Percentiles rank a stretch among this genome's conserved stretches.
phyloP scores from a whole-genome alignment of 2,113 vertebrate genomes.

The Notechis scutatus region DNA sequence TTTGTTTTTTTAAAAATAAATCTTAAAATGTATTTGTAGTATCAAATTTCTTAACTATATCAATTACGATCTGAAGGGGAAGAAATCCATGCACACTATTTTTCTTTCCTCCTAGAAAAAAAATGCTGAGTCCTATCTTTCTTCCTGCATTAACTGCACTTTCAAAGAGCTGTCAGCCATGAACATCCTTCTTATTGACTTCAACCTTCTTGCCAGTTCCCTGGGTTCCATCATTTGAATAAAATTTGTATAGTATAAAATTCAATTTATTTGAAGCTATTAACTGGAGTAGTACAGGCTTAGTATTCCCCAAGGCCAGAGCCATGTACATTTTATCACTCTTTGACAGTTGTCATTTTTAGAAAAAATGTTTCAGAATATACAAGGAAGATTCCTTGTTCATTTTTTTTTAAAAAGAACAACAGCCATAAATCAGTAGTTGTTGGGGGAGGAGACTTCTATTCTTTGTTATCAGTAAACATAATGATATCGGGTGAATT shows the following conservation, averaged over 20 bases:
- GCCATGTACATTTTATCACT: conserved; percentile 31
- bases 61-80: not conserved
- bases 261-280: conserved; percentile 35
- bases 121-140: conserved; percentile 21
- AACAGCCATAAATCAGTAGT: conserved; percentile 38
- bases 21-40: conserved; percentile 6
- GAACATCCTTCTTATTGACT: conserved; percentile 23
- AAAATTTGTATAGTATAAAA: conserved; percentile 36
- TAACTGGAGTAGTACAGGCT: conserved; percentile 33
- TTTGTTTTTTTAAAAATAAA: not conserved
- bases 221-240: conserved; percentile 37
- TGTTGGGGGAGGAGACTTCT: not conserved
- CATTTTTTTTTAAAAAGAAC: not conserved
- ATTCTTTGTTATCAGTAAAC: conserved; percentile 16
- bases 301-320: conserved; percentile 37
- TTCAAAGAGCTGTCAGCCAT: conserved; percentile 24
- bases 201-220: not conserved
- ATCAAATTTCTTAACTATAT: conserved; percentile 7
- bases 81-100: not conserved
- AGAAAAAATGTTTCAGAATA: conserved; percentile 48
- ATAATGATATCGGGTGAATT: conserved; percentile 20
- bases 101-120: not conserved
- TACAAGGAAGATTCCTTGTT: conserved; percentile 47
- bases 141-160: conserved; percentile 24
- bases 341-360: conserved; percentile 34